Evolutionary conservation across 1,140 invertebrate genomes (phyloP).

Genomic region (Drosophila repleta): DNA sequence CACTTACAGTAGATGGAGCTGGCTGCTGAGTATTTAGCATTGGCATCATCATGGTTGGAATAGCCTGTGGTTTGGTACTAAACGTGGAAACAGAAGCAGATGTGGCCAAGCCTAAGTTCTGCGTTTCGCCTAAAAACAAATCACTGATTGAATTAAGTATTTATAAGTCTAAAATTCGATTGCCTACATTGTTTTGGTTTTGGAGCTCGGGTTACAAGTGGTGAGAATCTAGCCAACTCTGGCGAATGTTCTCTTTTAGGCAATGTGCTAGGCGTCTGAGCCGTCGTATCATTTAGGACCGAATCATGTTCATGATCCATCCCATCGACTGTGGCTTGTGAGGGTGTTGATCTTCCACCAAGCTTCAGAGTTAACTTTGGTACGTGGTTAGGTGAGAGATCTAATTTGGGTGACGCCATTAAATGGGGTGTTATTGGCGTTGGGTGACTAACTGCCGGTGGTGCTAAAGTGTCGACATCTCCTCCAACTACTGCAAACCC

Average conservation of each 20-base stretch:
- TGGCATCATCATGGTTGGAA: conserved; percentile 5
- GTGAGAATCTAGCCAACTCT: conserved; percentile 91
- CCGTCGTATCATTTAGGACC: not conserved
- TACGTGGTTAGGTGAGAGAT: conserved; percentile 83
- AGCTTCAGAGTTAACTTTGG: conserved; percentile 93
- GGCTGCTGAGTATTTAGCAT: not conserved
- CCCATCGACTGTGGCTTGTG: conserved; percentile 6
- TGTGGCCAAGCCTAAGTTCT: conserved; percentile 1
- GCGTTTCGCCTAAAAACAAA: conserved; percentile 53
- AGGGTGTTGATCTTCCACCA: conserved; percentile 76
- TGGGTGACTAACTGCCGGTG: conserved; percentile 39
- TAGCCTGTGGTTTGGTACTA: conserved; percentile 1
- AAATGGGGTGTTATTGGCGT: conserved; percentile 53
- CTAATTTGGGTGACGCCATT: conserved; percentile 30
- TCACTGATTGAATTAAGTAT: conserved; percentile 1
- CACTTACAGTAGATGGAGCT: conserved; percentile 2
- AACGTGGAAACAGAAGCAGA: conserved; percentile 2
- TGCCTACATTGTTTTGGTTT: conserved; percentile 85
- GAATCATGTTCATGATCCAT: conserved; percentile 11
- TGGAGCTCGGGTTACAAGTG: conserved; percentile 90
- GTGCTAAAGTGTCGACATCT: not conserved
- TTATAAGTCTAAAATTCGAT: not conserved
- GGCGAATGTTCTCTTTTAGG: conserved; percentile 86
- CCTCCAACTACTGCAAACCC: too few relatives aligned
- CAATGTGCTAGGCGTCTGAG: not conserved